Percentiles rank a stretch among this genome's conserved stretches.
Evolutionary conservation across 2,113 vertebrate genomes (phyloP).

Genomic region (Tupaia tana): DNA sequence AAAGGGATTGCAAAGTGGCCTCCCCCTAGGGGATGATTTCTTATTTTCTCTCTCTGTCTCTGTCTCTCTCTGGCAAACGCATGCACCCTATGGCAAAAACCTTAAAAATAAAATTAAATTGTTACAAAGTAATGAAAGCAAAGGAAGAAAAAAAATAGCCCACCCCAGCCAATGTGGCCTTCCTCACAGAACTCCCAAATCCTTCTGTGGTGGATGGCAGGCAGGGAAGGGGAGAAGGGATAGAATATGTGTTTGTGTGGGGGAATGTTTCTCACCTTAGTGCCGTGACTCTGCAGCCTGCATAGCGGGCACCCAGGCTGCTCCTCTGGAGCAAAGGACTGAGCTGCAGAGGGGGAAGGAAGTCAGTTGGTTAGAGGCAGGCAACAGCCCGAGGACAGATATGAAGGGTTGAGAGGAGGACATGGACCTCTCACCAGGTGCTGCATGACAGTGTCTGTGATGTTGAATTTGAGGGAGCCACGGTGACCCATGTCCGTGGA

Average conservation of each 20-base stretch:
- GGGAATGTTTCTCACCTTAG: slow-evolving; percentile 75
- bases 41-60: too few species aligned
- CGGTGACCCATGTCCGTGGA: slow-evolving; percentile 70
- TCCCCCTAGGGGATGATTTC: too few species aligned
- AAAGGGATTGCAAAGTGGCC: too few species aligned
- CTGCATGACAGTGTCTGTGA: slow-evolving; percentile 74
- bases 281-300: slow-evolving; percentile 63
- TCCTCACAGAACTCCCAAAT: neutral
- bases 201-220: rapidly evolving
- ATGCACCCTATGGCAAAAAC: neutral
- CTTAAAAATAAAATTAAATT: neutral
- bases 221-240: rapidly evolving
- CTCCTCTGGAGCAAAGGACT: slow-evolving; percentile 61
- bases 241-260: too few species aligned
- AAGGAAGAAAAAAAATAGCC: neutral
- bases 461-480: slow-evolving; percentile 80
- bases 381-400: rapidly evolving
- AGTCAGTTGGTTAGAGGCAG: neutral
- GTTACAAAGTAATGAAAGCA: neutral
- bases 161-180: neutral
- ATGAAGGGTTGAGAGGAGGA: rapidly evolving
- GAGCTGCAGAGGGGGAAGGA: slow-evolving; percentile 70
- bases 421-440: slow-evolving; percentile 78
- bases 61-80: too few species aligned
- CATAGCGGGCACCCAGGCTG: slow-evolving; percentile 54